Base-by-base conservation (phyloP, 1,140 invertebrate species). In the Lycorma delicatula region DNA sequence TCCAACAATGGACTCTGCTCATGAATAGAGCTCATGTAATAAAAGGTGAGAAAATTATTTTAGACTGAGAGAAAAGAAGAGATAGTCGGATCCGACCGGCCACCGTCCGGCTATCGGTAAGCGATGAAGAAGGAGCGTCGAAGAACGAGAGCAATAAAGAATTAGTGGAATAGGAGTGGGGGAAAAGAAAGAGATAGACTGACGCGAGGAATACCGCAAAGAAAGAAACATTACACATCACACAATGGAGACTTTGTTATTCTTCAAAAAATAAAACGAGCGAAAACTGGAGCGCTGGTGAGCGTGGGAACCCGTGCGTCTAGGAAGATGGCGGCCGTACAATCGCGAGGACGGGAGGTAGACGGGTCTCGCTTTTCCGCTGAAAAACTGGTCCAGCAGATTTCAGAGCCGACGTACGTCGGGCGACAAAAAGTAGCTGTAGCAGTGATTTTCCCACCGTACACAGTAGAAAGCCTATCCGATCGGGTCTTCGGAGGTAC, bases 181-280 rank as follows among this genome's bases (percentile, higher is more conserved):
- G 23, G 13, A 44, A 34, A n/a, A 34, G 9, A 34, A 34, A n/a
- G 18, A 44, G 41, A 44, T 7, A 44, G 41, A 22, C 41, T 9
- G 16, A 9, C 41, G 16, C 41, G 16, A 44, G 23, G 41, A 44
- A 44, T 18, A 22, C 41, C 41, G 23, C 13, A 44, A 44, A 44
- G 41, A 44, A 44, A 20, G 41, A 44, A 44, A 44, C 41, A 44
- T 44, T 22, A 44, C 41, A 44, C 23, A 44, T 44, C 41, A 44
- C 23, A 44, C 41, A 44, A 44, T 44, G 41, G 41, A 18, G 41
- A 44, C 41, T 44, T 44, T 44, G 41, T 44, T 44, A 44, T 44
- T 44, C 20, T 44, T 44, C 41, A 16, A 44, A 13, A 44, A 44
- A 44, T 44, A 44, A 44, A 44, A 44, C 41, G 23, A 44, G 41